These are phyloP conservation scores for Chironex yamaguchii DNA, from an alignment of 30 jellyfish, hydroid and myxozoan species.

Conservation along the genomic window DNA sequence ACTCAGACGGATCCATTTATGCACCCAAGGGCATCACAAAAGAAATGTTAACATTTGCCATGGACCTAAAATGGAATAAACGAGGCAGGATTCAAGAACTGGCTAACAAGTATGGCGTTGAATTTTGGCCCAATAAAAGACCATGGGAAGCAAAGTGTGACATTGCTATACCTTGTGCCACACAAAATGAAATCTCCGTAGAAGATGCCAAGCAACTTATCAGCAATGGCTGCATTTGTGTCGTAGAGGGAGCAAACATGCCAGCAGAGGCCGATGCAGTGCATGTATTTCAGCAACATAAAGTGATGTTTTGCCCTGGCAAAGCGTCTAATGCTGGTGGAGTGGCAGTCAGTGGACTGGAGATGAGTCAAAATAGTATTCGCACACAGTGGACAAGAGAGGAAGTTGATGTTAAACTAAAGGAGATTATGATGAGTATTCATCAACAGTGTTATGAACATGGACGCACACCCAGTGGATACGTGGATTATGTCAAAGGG, in stretches of 20 bases:
- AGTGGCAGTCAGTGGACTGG: conserved; percentile 93
- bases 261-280: conserved; percentile 94
- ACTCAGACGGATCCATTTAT: conserved; percentile 75
- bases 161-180: conserved; percentile 90
- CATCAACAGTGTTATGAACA: conserved; percentile 74
- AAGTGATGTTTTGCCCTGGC: conserved; percentile 88
- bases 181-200: conserved; percentile 79
- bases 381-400: conserved; percentile 80
- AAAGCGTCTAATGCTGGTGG: conserved; percentile 97
- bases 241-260: conserved; percentile 95
- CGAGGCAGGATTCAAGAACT: conserved; percentile 82
- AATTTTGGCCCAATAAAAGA: conserved; percentile 69
- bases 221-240: conserved; percentile 82
- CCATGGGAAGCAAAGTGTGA: conserved; percentile 90
- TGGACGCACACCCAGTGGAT: conserved; percentile 46
- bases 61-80: conserved; percentile 74
- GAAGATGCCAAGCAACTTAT: conserved; percentile 75
- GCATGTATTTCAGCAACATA: conserved; percentile 52
- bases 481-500: conserved; percentile 82
- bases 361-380: conserved; percentile 93
- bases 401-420: conserved; percentile 84
- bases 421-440: conserved; percentile 68
- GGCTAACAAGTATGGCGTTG: conserved; percentile 46
- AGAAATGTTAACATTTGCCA: conserved; percentile 54
- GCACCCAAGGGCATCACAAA: conserved; percentile 65